Base-by-base conservation (phyloP, 2,797 vertebrate species). In the Chelidonichthys spinosus region DNA sequence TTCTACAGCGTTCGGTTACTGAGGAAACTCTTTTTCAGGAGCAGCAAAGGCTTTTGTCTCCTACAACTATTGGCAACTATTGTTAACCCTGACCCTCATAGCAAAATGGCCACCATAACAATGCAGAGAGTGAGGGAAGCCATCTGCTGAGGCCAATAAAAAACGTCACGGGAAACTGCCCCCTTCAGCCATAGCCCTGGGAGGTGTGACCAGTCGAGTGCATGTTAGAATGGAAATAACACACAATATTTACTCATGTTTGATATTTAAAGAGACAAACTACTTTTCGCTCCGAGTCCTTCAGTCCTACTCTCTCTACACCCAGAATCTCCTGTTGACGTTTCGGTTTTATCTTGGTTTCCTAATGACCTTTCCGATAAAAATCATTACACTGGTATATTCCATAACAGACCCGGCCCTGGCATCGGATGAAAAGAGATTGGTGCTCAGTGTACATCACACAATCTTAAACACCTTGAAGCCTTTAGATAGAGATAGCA, bases 111-210 rank as follows among this genome's bases (percentile, higher is more conserved):
- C 70, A 59, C 71, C 86, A 79, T 81, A 80, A 92, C 88, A 93
- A 92, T 87, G 73, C 85, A 74, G 64, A 72, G 85, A 75, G 80
- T 83, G 81, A 88, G 89, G 89, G 84, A 87, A 89, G 87, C 93
- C 94, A 95, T 95, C 93, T 95, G 94, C 85, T 90, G 77, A 67
- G 81, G 84, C 90, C 90, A 93, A 89, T 94, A 93, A 94, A 25
- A 95, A 93, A 87, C 87, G 91, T 92, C 82, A 89, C 72, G 15
- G 86, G 86, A 88, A 85, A 92, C 74, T 33, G 35, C 82, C 82
- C 85, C 85, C 76, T 82, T 60, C 69, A 81, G 62, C 80, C 80
- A 70, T 35, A 62, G 64, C 56, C 60, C 60, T 62, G 72, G 68
- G 90, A 89, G 75, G 74, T 88, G 72, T 79, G 88, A 89, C 87